Conservation (phyloP, 2,797 vertebrate genomes). For the Tokudaia muenninki region DNA sequence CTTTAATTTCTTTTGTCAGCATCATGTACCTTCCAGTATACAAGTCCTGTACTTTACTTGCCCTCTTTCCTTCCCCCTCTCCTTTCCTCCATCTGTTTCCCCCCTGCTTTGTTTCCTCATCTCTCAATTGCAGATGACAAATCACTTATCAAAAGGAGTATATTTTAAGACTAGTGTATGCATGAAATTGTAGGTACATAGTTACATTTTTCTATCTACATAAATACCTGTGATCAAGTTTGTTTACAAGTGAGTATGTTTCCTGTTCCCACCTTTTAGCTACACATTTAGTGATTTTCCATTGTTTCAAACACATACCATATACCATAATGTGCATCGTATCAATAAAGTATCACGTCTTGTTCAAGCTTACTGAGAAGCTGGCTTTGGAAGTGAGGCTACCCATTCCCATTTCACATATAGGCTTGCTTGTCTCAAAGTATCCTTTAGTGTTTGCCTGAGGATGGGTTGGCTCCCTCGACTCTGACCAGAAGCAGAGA, state of each 20-base stretch:
- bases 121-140: neutral
- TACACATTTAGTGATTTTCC: neutral
- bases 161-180: neutral
- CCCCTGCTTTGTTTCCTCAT: neutral
- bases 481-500: neutral
- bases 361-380: neutral
- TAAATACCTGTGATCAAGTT: neutral
- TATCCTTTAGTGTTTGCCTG: neutral
- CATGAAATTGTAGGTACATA: neutral
- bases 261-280: neutral
- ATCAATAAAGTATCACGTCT: neutral
- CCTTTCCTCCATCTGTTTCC: too few species aligned
- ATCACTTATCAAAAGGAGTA: neutral
- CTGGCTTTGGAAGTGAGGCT: neutral
- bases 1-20: neutral
- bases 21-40: neutral
- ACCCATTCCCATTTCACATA: neutral
- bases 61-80: neutral
- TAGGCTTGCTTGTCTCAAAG: neutral
- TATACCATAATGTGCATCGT: neutral
- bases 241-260: neutral
- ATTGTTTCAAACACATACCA: neutral
- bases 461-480: neutral
- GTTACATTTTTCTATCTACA: too few species aligned
- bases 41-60: neutral